Percentiles rank a stretch among this genome's conserved stretches.
These are phyloP conservation scores for Cephus spinipes DNA, from an alignment of 2,888 invertebrate species.

Conservation along the genomic window DNA sequence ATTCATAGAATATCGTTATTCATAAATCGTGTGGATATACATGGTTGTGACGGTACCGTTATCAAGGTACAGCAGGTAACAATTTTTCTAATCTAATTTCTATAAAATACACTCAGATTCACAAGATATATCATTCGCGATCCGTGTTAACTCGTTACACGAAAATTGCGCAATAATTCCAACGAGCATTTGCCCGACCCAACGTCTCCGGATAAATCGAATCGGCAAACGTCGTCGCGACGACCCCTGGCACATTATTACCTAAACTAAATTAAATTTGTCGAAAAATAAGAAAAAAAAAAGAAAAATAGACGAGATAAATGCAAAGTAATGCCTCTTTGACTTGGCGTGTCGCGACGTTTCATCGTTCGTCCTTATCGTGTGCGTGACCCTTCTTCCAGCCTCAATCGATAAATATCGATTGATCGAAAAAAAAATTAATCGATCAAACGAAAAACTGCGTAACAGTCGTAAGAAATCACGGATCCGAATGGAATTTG, in stretches of 20 bases:
- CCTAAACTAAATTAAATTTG: background rate
- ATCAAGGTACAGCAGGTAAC: constrained; percentile 55
- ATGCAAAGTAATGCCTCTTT: background rate
- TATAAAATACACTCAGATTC: constrained; percentile 60
- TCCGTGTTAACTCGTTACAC: no score
- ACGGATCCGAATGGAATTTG: no score
- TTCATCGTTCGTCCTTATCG: background rate
- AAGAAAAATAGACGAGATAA: background rate
- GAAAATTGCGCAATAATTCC: no score
- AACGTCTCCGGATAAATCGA: background rate
- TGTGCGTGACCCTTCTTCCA: background rate
- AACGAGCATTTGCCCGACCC: background rate
- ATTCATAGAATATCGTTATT: constrained; percentile 61
- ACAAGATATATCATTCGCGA: constrained; percentile 31
- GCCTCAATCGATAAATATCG: background rate
- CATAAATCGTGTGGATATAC: constrained; percentile 51
- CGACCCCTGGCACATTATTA: background rate
- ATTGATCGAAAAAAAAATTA: background rate
- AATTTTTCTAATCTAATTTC: constrained; percentile 51
- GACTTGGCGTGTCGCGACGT: background rate
- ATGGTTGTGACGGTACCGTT: constrained; percentile 41
- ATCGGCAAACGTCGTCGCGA: background rate
- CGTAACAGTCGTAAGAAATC: no score
- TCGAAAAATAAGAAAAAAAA: background rate
- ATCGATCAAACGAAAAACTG: background rate